Evolutionary conservation across 1,140 invertebrate genomes (phyloP).

Genomic region (Thaumetopoea pityocampa): DNA sequence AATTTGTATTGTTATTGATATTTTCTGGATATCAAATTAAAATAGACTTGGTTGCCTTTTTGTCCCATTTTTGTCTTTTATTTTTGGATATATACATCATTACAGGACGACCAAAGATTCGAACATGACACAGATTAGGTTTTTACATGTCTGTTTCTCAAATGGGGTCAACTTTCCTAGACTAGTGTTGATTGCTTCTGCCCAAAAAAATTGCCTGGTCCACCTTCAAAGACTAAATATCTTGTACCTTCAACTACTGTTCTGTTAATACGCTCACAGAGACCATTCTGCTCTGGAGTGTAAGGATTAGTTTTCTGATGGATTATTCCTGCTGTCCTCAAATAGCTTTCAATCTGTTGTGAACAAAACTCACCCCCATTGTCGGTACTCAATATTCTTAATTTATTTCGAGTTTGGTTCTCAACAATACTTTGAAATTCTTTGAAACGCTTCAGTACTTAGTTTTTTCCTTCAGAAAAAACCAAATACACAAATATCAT

Average conservation of each 20-base stretch:
- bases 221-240: background rate
- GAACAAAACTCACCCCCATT: too few relatives aligned
- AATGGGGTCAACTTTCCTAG: background rate
- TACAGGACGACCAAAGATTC: conserved; percentile 38
- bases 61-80: conserved; percentile 25
- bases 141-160: conserved; percentile 2
- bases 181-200: background rate
- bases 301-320: too few relatives aligned
- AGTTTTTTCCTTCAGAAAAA: conserved; percentile 14
- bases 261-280: background rate
- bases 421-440: conserved; percentile 5
- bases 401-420: conserved; percentile 10
- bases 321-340: too few relatives aligned
- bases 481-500: conserved; percentile 12
- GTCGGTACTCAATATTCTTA: conserved; percentile 15
- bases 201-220: background rate
- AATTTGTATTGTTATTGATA: too few relatives aligned
- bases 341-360: too few relatives aligned
- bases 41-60: too few relatives aligned
- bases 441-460: background rate
- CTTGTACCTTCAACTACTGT: background rate
- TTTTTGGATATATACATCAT: conserved; percentile 26
- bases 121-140: conserved; percentile 23
- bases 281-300: conserved; percentile 1
- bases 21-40: too few relatives aligned